Evolutionary conservation across 2,888 invertebrate species (phyloP), one percentile per base, ranked within the genome.

Genomic region (Phortica okadai): DNA sequence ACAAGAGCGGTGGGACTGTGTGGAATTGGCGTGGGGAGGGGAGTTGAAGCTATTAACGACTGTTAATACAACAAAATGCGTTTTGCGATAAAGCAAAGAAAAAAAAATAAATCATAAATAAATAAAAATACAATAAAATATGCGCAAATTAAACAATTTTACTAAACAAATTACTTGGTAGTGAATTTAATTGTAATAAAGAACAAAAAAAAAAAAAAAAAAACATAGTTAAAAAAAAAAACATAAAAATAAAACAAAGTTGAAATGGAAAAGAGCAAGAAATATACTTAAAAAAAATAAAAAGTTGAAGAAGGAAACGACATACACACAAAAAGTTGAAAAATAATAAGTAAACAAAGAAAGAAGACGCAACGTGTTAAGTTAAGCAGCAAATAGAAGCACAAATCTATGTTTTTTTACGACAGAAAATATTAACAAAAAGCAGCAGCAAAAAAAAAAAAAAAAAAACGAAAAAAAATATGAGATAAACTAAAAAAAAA

Each of bases 341-440:
- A 72, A 69, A 66, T 50, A 33, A 16, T 45, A 64, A 25, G 11
- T 10, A 50, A 54, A 66, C n/a, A 33, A 42, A 70, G n/a, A 42
- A n/a, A 74, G 56, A 50, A 14, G n/a, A 67, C 11, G n/a, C 56
- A 70, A 74, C 21, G 21, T 1, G 21, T 21, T n/a, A 54, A 45
- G 14, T 70, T 70, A 70, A 70, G 70, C 54, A 16, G 70, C 54
- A 70, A 70, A 70, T 78, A 83, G 84, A 79, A 69, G 85, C 74
- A 78, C 79, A 81, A 82, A 83, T 76, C 69, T 74, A 69, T 54
- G 77, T 81, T 81, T 82, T 80, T 79, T 82, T 82, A 75, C 75
- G 70, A 77, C 10, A 69, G 54, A 58, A 64, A 44, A 70, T 58
- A 62, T 14, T 58, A 70, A 76, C 21, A 21, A 21, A 21, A 21